Percentiles rank a stretch among this genome's conserved stretches.
phyloP scores from a whole-genome alignment of 2,888 invertebrate genomes.

The Philereme vetulata region DNA sequence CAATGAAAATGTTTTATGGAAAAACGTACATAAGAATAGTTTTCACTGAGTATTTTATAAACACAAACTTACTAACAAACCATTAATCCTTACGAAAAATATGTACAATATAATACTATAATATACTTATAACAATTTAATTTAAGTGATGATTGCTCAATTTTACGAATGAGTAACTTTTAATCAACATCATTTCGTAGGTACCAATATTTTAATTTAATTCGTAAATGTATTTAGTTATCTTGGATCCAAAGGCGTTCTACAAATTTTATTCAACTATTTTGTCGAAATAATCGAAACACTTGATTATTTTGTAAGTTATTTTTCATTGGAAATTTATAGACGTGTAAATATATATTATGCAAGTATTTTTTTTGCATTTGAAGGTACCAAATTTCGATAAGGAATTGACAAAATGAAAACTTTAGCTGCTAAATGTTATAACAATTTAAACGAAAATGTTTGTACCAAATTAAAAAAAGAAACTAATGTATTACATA shows the following conservation, averaged over 20 bases:
- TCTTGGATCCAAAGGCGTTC: background rate
- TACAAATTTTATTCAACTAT: conserved; percentile 33
- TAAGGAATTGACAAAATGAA: conserved; percentile 65
- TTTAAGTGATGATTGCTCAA: conserved; percentile 79
- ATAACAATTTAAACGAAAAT: conserved; percentile 45
- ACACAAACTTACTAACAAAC: conserved; percentile 27
- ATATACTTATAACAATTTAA: conserved; percentile 52
- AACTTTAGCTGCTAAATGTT: conserved; percentile 42
- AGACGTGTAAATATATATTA: conserved; percentile 38
- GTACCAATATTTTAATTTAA: background rate
- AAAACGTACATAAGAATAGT: conserved; percentile 17
- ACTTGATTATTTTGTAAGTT: background rate
- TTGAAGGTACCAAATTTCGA: conserved; percentile 53
- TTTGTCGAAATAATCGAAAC: background rate
- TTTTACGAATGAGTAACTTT: conserved; percentile 62
- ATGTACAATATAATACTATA: conserved; percentile 65
- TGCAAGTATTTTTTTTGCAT: conserved; percentile 29
- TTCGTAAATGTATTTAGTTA: background rate
- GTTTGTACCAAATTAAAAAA: conserved; percentile 61
- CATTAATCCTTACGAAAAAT: conserved; percentile 66
- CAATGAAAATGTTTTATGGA: conserved; percentile 18
- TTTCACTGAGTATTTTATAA: conserved; percentile 30
- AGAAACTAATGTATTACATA: conserved; percentile 45
- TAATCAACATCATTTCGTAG: conserved; percentile 6
- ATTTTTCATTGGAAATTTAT: background rate